Evolutionary conservation across 2,797 vertebrate species (phyloP), one percentile per base, ranked within the genome.

Genomic region (Poeciliopsis paucimaculata): DNA sequence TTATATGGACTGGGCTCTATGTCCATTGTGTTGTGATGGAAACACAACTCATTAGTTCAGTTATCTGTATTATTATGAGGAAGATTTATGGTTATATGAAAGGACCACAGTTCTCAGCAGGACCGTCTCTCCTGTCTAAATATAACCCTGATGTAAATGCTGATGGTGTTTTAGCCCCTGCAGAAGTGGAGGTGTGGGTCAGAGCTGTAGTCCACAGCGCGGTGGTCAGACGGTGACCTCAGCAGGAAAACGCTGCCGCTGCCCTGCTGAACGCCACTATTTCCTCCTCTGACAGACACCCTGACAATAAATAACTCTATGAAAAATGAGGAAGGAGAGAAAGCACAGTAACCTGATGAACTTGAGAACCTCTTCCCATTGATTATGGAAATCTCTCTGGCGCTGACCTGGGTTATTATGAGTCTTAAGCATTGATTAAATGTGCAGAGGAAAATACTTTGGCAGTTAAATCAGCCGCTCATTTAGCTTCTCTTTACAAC

Each of bases 371-470:
- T 89, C 82, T 85, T 73, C 66, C 79, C 77, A 95, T 94, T 68
- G 93, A 94, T 95, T 94, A 94, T 94, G 94, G 91, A 95, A 41
- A 90, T 93, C 71, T 80, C 77, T 82, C 84, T 77, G 77, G 75
- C 78, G 72, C 79, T 91, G 92, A 88, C 87, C 88, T 36, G 76
- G 79, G 76, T 55, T 83, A 73, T 93, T 92, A 94, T 93, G 91
- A 92, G 92, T 90, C 88, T 90, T 90, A 93, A 94, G 87, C 91
- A 95, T 94, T 94, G 93, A 95, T 95, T 92, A 91, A 94, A 94
- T 89, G 90, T 81, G 51, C 77, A 88, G 83, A 91, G 91, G 85
- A 93, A 95, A 93, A 93, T 93, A 93, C 90, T 92, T 89, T 90
- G 89, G 87, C 91, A 90, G 92, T 90, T 92, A 92, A 93, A 91